Evolutionary conservation across 35 echinoderm and acorn worm species (phyloP), one percentile per base, ranked within the genome.

Genomic region (Eucidaris tribuloides): DNA sequence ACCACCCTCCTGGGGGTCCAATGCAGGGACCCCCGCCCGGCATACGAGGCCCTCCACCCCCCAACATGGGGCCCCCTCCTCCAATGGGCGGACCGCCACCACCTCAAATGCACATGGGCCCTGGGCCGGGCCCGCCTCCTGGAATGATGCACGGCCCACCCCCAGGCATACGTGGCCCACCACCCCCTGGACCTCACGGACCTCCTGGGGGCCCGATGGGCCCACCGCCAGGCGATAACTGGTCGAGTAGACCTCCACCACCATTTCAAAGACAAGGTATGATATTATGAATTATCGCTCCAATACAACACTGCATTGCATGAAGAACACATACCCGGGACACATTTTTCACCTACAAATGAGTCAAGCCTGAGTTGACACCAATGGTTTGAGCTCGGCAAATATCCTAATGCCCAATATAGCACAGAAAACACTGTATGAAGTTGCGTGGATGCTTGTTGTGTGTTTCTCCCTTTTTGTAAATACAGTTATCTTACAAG

Each of bases 151-250:
- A 74, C 29, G 68, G 68, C 0, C 68, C 68, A 33, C 68, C 68
- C 24, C 68, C 68, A 18, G 34, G 68, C 2, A 74, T 74, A 40
- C 35, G 68, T 35, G 68, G 38, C 2, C 68, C 68, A 35, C 68
- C 48, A n/a, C 48, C 28, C 3, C 61, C 61, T 32, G 61, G 61
- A 27, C 68, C 68, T 2, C 68, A 41, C 44, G 68, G 68, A 41
- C 68, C 38, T 40, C 68, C 68, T n/a, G n/a, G n/a, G n/a, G n/a
- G n/a, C 11, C 68, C 38, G 14, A 74, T 74, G 68, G 68, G 68
- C 38, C 36, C 40, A 6, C 68, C 68, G 24, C 68, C 68, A 18
- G 68, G 68, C 9, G 41, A 36, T n/a, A 74, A 74, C 38, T 74
- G 68, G n/a, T n/a, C n/a, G 68, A 74, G 24, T 17, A 74, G 68